phyloP scores from a whole-genome alignment of 2,797 vertebrate species.

The Falco rusticolus region DNA sequence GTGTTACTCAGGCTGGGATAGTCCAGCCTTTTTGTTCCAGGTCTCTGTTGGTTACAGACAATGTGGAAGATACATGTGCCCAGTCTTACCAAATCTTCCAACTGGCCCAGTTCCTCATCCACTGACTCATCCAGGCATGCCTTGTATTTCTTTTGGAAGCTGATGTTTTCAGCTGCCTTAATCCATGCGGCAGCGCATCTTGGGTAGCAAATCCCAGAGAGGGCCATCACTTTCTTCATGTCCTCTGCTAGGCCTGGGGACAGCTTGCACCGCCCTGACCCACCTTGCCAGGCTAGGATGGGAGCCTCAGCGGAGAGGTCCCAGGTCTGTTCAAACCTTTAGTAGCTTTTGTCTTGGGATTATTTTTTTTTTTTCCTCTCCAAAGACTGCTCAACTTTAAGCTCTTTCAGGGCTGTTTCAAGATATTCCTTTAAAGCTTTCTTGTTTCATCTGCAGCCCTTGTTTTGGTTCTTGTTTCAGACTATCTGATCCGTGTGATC shows the following conservation, averaged over 20 bases:
- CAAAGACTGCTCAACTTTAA: not conserved
- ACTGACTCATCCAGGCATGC: not conserved
- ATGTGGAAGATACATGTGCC: conserved; percentile 5
- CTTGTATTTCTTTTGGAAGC: not conserved
- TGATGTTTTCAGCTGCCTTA: not conserved
- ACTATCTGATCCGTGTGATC: not conserved
- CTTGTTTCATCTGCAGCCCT: not conserved
- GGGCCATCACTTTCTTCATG: not conserved
- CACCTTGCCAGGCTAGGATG: accelerated
- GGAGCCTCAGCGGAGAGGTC: not conserved
- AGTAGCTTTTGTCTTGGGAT: not conserved
- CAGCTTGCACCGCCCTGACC: not conserved
- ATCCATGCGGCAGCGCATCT: not conserved
- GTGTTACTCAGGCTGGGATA: not conserved
- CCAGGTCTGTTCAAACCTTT: accelerated
- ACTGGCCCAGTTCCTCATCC: not conserved
- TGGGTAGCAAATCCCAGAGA: not conserved
- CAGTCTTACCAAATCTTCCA: conserved; percentile 46
- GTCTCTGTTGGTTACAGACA: not conserved
- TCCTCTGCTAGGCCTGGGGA: not conserved
- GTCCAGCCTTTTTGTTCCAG: conserved; percentile 24
- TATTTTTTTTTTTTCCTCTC: not conserved
- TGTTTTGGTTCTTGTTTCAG: not conserved
- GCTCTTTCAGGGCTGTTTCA: not conserved
- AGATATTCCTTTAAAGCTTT: not conserved